Percentiles rank a stretch among this genome's conserved stretches.
These are phyloP conservation scores for Tachina lurida DNA, from an alignment of 2,888 invertebrate genomes.

Conservation along the genomic window DNA sequence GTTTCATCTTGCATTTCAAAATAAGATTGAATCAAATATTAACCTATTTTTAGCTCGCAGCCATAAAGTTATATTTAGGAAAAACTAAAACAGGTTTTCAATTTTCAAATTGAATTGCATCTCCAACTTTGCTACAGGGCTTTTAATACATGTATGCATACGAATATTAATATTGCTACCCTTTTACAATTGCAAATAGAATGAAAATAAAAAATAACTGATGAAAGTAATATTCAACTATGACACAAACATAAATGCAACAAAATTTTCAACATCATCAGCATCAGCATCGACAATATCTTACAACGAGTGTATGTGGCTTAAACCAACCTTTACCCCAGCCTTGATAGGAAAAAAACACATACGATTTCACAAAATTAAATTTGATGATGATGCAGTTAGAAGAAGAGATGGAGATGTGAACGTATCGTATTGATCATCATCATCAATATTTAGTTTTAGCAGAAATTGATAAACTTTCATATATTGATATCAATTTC, in stretches of 20 bases:
- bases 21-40: slow-evolving; percentile 25
- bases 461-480: slow-evolving; percentile 65
- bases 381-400: slow-evolving; percentile 25
- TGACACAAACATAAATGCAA: slow-evolving; percentile 70
- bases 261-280: slow-evolving; percentile 56
- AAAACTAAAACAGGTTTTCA: slow-evolving; percentile 17
- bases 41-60: slow-evolving; percentile 1
- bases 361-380: slow-evolving; percentile 3
- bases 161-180: slow-evolving; percentile 20
- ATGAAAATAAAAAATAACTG: not conserved
- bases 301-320: slow-evolving; percentile 5
- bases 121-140: slow-evolving; percentile 34
- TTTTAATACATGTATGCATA: slow-evolving; percentile 6
- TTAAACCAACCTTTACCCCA: not conserved
- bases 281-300: slow-evolving; percentile 48
- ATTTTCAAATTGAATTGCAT: slow-evolving; percentile 25
- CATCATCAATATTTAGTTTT: slow-evolving; percentile 49
- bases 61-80: not conserved
- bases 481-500: slow-evolving; percentile 65
- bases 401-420: not conserved
- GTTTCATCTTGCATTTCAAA: not conserved
- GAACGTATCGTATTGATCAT: slow-evolving; percentile 28
- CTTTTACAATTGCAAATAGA: not conserved
- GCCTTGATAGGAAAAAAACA: not conserved
- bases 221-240: slow-evolving; percentile 62